Evolutionary conservation across 2,797 vertebrate genomes (phyloP).

Genomic region (Periparus ater): DNA sequence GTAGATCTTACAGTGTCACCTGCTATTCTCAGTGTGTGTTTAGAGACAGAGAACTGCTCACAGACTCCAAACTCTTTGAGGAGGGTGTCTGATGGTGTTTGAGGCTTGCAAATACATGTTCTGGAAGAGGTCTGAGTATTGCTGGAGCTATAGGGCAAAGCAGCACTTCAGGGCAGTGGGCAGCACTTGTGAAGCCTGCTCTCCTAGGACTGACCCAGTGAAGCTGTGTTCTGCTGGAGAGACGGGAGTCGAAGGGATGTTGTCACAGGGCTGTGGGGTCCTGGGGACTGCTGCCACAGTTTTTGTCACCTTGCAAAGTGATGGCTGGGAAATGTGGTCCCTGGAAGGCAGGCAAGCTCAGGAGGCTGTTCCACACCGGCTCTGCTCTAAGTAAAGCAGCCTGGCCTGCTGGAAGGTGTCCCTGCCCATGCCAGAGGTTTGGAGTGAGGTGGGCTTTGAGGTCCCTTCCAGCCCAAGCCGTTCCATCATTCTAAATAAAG

Average conservation of each 20-base stretch:
- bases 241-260: not conserved
- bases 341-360: rapidly evolving
- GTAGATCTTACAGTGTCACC: not conserved
- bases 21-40: not conserved
- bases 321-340: not conserved
- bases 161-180: not conserved
- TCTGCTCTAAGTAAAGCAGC: not conserved
- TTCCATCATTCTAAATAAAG: not conserved
- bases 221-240: not conserved
- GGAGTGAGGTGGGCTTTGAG: not conserved
- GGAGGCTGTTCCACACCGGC: not conserved
- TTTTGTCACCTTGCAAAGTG: not conserved
- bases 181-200: not conserved
- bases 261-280: not conserved
- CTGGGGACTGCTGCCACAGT: not conserved
- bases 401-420: not conserved
- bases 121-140: not conserved
- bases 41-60: not conserved
- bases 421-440: not conserved
- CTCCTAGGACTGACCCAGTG: not conserved
- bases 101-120: not conserved
- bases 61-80: not conserved
- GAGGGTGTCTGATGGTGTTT: not conserved
- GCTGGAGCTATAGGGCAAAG: not conserved
- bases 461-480: not conserved